Evolutionary conservation across 2,113 vertebrate species (phyloP).

Genomic region (Lampris incognitus): DNA sequence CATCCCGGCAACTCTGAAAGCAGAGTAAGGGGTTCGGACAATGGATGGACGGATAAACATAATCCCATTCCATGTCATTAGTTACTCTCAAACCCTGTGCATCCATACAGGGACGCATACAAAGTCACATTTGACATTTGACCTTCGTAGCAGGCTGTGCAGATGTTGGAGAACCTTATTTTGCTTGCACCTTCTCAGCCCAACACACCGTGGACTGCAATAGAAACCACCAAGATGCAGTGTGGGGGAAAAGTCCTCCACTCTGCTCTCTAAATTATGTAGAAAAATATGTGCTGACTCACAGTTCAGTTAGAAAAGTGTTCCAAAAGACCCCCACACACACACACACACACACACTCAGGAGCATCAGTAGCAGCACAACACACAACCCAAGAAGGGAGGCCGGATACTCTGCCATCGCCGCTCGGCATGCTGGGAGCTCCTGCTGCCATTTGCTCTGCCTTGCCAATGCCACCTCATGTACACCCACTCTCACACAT

Average conservation of each 20-base stretch:
- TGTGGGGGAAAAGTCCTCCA: background rate
- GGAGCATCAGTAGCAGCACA: background rate
- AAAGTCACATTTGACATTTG: no score
- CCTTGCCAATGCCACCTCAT: constrained; percentile 27
- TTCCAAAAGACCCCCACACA: constrained; percentile 3
- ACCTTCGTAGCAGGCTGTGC: background rate
- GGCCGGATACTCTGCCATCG: constrained; percentile 38
- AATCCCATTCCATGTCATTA: background rate
- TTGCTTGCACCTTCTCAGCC: background rate
- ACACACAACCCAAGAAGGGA: constrained; percentile 14
- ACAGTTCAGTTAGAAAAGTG: constrained; percentile 1
- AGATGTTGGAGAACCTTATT: background rate
- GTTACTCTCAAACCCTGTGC: constrained; percentile 2
- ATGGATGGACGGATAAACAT: background rate
- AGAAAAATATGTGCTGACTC: constrained; percentile 31
- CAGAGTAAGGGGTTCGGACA: no score
- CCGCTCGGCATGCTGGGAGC: constrained; percentile 34
- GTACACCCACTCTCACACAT: constrained; percentile 12
- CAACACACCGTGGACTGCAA: background rate
- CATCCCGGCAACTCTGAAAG: no score
- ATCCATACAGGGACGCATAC: no score
- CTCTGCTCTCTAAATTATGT: constrained; percentile 16
- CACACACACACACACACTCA: background rate
- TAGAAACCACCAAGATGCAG: constrained; percentile 4
- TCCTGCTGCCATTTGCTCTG: constrained; percentile 22